Evolutionary conservation across 2,888 invertebrate species (phyloP), one percentile per base, ranked within the genome.

Genomic region (Icerya purchasi): DNA sequence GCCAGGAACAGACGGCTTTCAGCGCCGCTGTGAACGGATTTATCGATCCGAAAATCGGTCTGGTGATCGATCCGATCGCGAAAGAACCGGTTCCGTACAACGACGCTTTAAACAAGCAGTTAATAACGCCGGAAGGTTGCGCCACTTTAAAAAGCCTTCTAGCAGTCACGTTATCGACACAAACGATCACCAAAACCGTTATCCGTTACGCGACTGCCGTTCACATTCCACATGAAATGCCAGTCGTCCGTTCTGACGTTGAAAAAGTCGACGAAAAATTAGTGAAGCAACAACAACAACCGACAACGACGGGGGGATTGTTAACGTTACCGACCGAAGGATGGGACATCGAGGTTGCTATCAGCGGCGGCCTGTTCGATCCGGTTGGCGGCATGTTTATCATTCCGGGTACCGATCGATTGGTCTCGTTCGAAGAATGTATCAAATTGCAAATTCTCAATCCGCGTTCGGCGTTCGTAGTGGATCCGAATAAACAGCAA

Each of bases 71-170:
- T 63, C 81, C 78, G 53, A 81, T 81, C 67, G 80, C 79, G 68
- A 55, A 53, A 21, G 36, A 22, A 3, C 77, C 82, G 57, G 78
- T 89, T 69, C 85, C 89, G 63, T 78, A 90, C 62, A 85, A 90
- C 68, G 83, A 84, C 69, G 92, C 92, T 25, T 84, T 93, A 62
- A 83, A 86, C 70, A 80, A 83, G 61, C 84, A 86, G 68, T 77
- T 89, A 67, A 85, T 93, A 49, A 84, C 88, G 14, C 82, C 86
- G 0, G 86, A 88, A 72, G 92, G 92, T 61, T 91, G 91, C 54
- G 82, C 88, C 61, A 76, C 88, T 68, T 76, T 88, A 62, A 86
- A 84, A 72, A 88, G 87, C 67, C 75, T 93, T 58, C 73, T 92
- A 58, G 88, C 88, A 69, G 86, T 94, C 58, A 86, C 88, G 10